These are phyloP conservation scores for Ascidia mentula DNA, from an alignment of 23 tunicate species.

Conservation along the genomic window DNA sequence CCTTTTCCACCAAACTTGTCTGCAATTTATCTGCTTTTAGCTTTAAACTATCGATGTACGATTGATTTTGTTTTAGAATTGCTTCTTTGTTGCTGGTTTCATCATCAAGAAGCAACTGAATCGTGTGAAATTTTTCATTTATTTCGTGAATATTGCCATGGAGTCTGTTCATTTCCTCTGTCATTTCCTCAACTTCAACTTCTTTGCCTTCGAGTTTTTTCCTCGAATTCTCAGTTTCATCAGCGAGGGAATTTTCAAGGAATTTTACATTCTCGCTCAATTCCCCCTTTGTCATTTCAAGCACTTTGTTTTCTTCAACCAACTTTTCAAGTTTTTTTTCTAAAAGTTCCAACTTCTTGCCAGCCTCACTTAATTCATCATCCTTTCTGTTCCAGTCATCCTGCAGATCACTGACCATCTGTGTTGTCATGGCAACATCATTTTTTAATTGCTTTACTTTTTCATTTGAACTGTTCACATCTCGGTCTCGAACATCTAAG, in stretches of 20 bases:
- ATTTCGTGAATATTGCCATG: background rate
- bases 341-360: background rate
- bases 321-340: background rate
- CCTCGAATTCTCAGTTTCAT: background rate
- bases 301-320: background rate
- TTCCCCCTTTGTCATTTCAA: background rate
- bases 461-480: background rate
- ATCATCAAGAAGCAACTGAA: background rate
- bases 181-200: background rate
- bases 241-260: background rate
- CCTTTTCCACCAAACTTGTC: background rate
- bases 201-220: background rate
- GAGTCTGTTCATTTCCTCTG: background rate
- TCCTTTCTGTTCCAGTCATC: background rate
- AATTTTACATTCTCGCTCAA: background rate
- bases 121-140: background rate
- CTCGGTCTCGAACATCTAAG: background rate
- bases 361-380: background rate
- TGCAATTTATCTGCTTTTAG: background rate
- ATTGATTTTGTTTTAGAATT: background rate
- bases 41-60: background rate
- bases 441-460: background rate
- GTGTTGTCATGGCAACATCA: background rate
- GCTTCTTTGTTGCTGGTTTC: background rate
- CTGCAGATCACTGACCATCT: background rate